Percentiles rank a stretch among this genome's conserved stretches.
Conservation (phyloP, 2,113 vertebrate genomes). For the Triplophysa siluroides region DNA sequence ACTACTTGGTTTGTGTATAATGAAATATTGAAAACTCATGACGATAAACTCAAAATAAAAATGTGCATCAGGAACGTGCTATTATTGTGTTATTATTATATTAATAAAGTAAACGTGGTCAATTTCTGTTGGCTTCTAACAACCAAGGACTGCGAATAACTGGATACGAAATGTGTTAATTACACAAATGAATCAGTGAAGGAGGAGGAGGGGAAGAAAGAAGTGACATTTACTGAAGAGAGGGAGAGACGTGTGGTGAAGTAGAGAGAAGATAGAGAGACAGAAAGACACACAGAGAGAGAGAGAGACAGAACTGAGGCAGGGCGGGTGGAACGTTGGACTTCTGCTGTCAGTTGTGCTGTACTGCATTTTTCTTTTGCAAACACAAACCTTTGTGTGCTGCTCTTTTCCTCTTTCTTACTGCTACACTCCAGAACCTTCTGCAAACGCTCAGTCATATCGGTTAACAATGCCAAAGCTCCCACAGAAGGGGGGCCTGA, state of each 20-base stretch:
- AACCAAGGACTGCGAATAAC: not conserved
- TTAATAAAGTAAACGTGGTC: not conserved
- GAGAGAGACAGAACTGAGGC: slow-evolving; percentile 36
- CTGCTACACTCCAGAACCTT: slow-evolving; percentile 71
- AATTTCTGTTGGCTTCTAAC: not conserved
- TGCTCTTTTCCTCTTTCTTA: slow-evolving; percentile 59
- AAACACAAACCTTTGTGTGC: slow-evolving; percentile 64
- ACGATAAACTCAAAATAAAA: too few relatives aligned
- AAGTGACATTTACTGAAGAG: not conserved
- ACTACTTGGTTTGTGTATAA: too few relatives aligned
- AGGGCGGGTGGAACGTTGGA: slow-evolving; percentile 41
- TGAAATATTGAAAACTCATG: too few relatives aligned
- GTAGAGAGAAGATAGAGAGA: slow-evolving; percentile 22
- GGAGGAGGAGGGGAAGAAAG: not conserved
- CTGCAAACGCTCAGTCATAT: slow-evolving; percentile 74
- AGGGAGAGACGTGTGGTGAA: not conserved
- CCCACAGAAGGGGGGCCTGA: slow-evolving; percentile 23
- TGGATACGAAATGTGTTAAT: not conserved
- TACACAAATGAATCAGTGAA: not conserved
- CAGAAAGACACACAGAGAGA: not conserved
- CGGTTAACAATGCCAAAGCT: slow-evolving; percentile 61
- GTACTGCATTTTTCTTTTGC: slow-evolving; percentile 61
- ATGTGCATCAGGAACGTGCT: too few relatives aligned
- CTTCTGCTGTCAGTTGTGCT: slow-evolving; percentile 66
- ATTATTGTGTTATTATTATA: not conserved